These are phyloP conservation scores for Rhopalosiphum maidis DNA, from an alignment of 1,140 invertebrate genomes.

Conservation along the genomic window DNA sequence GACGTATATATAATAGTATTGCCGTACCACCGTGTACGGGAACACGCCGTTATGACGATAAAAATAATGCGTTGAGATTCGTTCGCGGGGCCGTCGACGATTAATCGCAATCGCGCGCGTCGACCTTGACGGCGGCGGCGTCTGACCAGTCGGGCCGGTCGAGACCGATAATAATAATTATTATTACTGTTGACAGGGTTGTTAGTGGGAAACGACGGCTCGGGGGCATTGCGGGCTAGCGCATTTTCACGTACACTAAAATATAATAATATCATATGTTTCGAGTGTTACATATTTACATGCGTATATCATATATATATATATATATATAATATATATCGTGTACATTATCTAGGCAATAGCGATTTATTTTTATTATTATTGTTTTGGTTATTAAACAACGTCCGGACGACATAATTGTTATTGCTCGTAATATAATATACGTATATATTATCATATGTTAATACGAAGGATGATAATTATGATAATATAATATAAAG, in stretches of 20 bases:
- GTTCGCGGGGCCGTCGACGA: background rate
- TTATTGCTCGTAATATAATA: background rate
- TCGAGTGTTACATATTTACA: background rate
- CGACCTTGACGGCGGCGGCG: conserved; percentile 14
- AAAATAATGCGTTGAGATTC: background rate
- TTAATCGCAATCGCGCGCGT: background rate
- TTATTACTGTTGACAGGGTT: conserved; percentile 36
- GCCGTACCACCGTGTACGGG: too few species aligned
- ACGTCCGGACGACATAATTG: background rate
- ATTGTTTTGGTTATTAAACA: background rate
- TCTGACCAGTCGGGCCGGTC: background rate
- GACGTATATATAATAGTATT: too few species aligned
- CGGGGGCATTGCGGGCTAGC: background rate
- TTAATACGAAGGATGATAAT: background rate
- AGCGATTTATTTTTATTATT: conserved; percentile 18
- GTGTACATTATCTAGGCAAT: background rate
- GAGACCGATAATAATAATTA: background rate
- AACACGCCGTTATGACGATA: background rate
- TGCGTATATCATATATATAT: background rate
- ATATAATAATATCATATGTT: background rate
- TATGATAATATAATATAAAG: background rate
- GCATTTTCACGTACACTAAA: background rate
- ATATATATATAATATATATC: background rate
- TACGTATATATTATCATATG: background rate
- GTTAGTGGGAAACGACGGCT: background rate